A percentile compares a stretch with the other conserved stretches of the same genome.
Conservation (phyloP, 1,140 invertebrate species). For the Drosophila baimaii region DNA sequence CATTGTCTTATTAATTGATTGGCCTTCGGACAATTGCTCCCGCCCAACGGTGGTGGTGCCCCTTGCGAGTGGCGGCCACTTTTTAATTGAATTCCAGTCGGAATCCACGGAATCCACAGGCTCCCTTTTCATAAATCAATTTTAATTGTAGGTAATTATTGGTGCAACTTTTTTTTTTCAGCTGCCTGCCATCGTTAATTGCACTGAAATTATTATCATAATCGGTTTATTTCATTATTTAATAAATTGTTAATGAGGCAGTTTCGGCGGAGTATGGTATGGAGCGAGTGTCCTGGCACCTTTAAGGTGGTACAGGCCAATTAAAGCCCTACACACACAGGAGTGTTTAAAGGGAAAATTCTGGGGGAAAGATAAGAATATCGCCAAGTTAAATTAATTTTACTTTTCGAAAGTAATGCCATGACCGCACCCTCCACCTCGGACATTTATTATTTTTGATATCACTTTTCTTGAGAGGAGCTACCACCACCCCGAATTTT, state of each 20-base stretch:
- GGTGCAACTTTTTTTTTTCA: slow-evolving; percentile 42
- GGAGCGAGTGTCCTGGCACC: background rate
- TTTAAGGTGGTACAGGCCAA: background rate
- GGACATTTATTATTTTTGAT: slow-evolving; percentile 26
- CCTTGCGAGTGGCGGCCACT: no score
- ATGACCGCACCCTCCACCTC: background rate
- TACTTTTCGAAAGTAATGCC: slow-evolving; percentile 7
- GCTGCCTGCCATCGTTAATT: slow-evolving; percentile 66
- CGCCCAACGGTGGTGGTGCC: background rate
- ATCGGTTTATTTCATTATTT: slow-evolving; percentile 55
- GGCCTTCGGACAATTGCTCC: slow-evolving; percentile 42
- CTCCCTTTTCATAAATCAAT: slow-evolving; percentile 74
- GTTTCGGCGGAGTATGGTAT: no score
- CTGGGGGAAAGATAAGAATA: accelerated
- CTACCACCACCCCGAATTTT: background rate
- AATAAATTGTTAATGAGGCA: slow-evolving; percentile 33
- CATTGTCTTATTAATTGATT: slow-evolving; percentile 77
- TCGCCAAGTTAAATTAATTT: slow-evolving; percentile 10
- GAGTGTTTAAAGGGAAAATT: background rate
- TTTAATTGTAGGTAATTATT: slow-evolving; percentile 83
- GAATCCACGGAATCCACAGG: slow-evolving; percentile 3
- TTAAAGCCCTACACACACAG: background rate
- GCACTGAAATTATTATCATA: slow-evolving; percentile 67
- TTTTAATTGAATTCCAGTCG: slow-evolving; percentile 75
- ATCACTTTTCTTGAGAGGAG: slow-evolving; percentile 20